Evolutionary conservation across 1,140 invertebrate species (phyloP), one percentile per base, ranked within the genome.

Genomic region (Bacillus rossius): DNA sequence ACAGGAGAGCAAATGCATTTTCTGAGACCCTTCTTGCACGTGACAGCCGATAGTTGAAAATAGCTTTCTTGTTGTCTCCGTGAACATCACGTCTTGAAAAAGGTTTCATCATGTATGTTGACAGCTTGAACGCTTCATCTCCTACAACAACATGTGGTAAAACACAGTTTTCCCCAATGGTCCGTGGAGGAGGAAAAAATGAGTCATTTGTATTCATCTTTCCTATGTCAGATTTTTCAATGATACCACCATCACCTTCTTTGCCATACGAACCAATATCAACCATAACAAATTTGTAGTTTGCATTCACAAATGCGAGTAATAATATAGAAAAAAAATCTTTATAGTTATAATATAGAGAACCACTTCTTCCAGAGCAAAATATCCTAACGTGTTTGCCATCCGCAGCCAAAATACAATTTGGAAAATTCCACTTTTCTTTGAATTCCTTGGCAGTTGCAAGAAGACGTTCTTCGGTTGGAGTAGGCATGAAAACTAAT

Each of bases 321-420:
- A 78, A 60, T 20, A 75, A 70, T 16, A 76, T 69, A 19, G 65
- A 73, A 59, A 71, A 76, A 59, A 62, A 72, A 25, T 67, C 59
- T 60, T 79, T 78, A 59, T 78, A 77, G 63, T 79, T 79, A 52
- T 64, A 73, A 68, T 65, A 77, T 25, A 64, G 57, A 2, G 70
- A 71, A 26, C 74, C 73, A 54, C 63, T 64, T 52, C 71, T 59
- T 8, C 47, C 10, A 22, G 71, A 73, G 56, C 64, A 61, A 50
- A 62, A 56, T 23, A 75, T 63, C 47, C 63, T 40, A 19, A 74
- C 62, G 61, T 75, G 69, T 60, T 75, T 76, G 14, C 67, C 69
- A 57, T 73, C 69, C 10, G 74, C 50, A 10, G 65, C 62, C 8
- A 61, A 67, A 26, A 58, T 38, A 23, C 47, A 58, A 37, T 58